Evolutionary conservation across 1,140 invertebrate species (phyloP), one percentile per base, ranked within the genome.

Genomic region (Pseudobourletiella spinata): DNA sequence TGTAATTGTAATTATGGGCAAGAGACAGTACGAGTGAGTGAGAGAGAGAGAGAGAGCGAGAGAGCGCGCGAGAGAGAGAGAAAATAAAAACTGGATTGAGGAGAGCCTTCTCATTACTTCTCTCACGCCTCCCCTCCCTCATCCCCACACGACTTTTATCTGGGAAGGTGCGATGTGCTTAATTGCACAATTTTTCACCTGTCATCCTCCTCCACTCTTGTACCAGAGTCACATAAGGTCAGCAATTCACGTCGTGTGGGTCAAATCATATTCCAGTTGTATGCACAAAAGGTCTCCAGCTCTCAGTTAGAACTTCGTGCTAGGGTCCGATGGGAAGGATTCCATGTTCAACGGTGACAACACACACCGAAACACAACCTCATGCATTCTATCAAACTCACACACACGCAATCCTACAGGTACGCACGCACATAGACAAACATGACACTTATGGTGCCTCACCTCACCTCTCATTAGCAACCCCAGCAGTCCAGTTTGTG

Each of bases 101-200:
- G 32, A 39, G 32, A 39, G 32, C n/a, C n/a, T n/a, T 39, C 32
- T 39, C 32, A 39, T 39, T 39, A 39, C 32, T 39, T 8, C 8
- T 8, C 32, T 11, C 32, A n/a, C n/a, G n/a, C n/a, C 32, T 39
- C 8, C 32, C 32, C 32, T 39, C 32, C 32, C 32, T 39, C 32
- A n/a, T 39, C n/a, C 32, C 8, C n/a, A 39, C 32, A 39, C 32
- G 32, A 39, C 32, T 11, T 39, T 39, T 39, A 39, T 39, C n/a
- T 39, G 30, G 14, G 39, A 64, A 59, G 61, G 61, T 63, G 61
- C 42, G 32, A 59, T 42, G 39, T 59, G 63, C 35, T 59, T 64
- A 64, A 64, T 64, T 64, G 63, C 35, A 59, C 57, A 59, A 64
- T 64, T 64, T 64, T 64, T 64, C 63, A 64, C 63, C 63, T 64